Conservation (phyloP, 2,113 vertebrate species). For the Antidorcas marsupialis region DNA sequence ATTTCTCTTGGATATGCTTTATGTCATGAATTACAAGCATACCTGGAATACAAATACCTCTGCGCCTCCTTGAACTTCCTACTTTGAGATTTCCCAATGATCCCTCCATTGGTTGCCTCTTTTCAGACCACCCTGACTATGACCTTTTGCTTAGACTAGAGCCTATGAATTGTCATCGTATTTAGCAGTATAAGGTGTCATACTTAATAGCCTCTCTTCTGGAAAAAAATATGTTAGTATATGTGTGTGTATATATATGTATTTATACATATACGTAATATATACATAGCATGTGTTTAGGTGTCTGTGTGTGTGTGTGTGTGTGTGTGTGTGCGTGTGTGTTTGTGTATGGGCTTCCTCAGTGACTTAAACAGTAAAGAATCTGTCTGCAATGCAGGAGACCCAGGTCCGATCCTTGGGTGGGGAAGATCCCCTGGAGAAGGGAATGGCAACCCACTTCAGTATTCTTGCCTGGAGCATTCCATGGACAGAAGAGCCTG, state of each 20-base stretch:
- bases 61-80: not conserved
- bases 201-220: not conserved
- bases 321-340: no score
- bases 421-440: not conserved
- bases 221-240: not conserved
- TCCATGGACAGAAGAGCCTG: not conserved
- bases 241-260: not conserved
- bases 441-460: not conserved
- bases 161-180: not conserved
- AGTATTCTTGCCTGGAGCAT: not conserved
- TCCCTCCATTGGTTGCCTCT: not conserved
- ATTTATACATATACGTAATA: not conserved
- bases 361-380: not conserved
- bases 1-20: not conserved
- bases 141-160: not conserved
- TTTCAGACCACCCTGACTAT: not conserved
- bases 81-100: not conserved
- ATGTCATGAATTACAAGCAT: not conserved
- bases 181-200: not conserved
- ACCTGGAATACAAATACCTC: not conserved
- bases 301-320: not conserved
- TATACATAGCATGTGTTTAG: not conserved
- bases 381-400: not conserved
- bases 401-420: not conserved
- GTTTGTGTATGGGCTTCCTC: not conserved